Percentiles rank a stretch among this genome's conserved stretches.
phyloP scores from a whole-genome alignment of 2,888 invertebrate genomes.

The Sicus ferrugineus region DNA sequence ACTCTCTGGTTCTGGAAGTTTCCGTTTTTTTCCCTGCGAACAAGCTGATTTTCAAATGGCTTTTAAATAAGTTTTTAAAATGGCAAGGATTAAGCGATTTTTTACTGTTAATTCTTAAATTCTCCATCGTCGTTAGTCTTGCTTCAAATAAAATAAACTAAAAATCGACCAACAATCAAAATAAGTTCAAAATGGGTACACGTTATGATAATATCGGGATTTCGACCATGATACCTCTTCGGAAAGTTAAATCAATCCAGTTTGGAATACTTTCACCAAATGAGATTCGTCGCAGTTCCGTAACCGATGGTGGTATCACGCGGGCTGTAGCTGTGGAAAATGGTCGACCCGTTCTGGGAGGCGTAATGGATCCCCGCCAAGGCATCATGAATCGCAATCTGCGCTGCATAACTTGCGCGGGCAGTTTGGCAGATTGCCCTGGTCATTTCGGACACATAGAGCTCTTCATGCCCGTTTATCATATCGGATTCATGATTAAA shows the following conservation, averaged over 20 bases:
- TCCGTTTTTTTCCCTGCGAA: too few relatives aligned
- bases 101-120: too few relatives aligned
- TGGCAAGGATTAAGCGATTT: too few relatives aligned
- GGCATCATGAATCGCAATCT: conserved; percentile 91
- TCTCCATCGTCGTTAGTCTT: too few relatives aligned
- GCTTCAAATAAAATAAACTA: too few relatives aligned
- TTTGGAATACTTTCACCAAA: conserved; percentile 97
- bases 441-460: conserved; percentile 98
- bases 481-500: conserved; percentile 93
- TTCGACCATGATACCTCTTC: conserved; percentile 46
- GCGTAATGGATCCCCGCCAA: conserved; percentile 96
- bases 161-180: too few relatives aligned
- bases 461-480: conserved; percentile 94
- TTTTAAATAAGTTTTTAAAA: too few relatives aligned
- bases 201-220: not conserved
- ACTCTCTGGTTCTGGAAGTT: too few relatives aligned
- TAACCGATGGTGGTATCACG: conserved; percentile 91
- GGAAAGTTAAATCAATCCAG: conserved; percentile 91
- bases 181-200: not conserved
- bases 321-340: conserved; percentile 96
- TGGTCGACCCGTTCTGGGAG: conserved; percentile 92
- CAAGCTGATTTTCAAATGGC: too few relatives aligned
- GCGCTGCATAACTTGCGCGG: conserved; percentile 90
- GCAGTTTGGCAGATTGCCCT: conserved; percentile 94
- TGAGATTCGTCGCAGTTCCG: conserved; percentile 96